A percentile compares a stretch with the other conserved stretches of the same genome.
These are phyloP conservation scores for Lepus timidus DNA, from an alignment of 2,113 vertebrate species.

Conservation along the genomic window DNA sequence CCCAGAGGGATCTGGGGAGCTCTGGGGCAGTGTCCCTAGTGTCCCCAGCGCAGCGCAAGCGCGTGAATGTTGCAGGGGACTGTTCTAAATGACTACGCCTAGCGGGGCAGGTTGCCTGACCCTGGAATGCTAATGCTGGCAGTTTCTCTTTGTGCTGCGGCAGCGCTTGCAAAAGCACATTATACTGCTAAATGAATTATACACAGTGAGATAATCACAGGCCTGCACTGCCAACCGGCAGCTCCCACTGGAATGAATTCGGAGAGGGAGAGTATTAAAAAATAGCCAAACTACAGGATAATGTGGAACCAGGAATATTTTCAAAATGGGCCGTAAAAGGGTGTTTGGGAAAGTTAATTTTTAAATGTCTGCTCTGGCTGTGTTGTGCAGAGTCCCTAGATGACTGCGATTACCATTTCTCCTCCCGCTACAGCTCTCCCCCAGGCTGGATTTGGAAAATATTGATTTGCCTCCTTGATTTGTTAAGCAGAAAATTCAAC, in stretches of 20 bases:
- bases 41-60: background rate
- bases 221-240: constrained; percentile 51
- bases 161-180: constrained; percentile 50
- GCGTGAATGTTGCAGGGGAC: background rate
- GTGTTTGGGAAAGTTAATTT: constrained; percentile 67
- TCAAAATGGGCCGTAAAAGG: constrained; percentile 46
- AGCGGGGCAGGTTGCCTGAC: background rate
- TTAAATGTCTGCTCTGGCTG: constrained; percentile 27
- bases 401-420: background rate
- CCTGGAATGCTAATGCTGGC: constrained; percentile 40
- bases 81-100: background rate
- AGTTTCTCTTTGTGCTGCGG: background rate
- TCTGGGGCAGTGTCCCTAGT: background rate
- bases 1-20: background rate
- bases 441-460: constrained; percentile 30
- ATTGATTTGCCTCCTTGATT: constrained; percentile 49
- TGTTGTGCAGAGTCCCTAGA: background rate
- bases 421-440: background rate
- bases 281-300: constrained; percentile 34
- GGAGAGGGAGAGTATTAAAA: constrained; percentile 47
- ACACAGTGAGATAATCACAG: constrained; percentile 69
- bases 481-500: constrained; percentile 37
- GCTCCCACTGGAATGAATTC: constrained; percentile 62
- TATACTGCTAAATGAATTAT: constrained; percentile 73
- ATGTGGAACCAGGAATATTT: constrained; percentile 63